Conservation (phyloP, 2,888 invertebrate genomes). For the Cataglyphis cursor region DNA sequence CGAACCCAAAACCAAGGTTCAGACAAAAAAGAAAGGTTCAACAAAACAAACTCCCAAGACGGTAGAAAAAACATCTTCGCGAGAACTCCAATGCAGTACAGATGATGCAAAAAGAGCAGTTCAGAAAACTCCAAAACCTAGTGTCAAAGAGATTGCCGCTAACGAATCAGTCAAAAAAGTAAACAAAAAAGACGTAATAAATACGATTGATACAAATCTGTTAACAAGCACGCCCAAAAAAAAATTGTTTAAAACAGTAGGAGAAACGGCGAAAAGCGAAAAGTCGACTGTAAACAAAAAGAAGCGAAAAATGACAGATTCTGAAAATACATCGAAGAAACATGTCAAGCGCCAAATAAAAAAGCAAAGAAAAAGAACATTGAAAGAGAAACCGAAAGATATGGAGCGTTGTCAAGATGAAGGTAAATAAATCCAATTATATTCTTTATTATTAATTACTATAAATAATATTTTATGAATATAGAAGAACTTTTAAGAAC, state of each 20-base stretch:
- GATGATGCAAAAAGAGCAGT: background rate
- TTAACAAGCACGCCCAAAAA: slow-evolving; percentile 16
- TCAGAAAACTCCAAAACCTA: background rate
- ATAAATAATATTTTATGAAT: background rate
- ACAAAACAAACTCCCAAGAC: background rate
- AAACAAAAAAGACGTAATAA: background rate
- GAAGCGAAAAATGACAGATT: background rate
- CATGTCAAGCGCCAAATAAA: background rate
- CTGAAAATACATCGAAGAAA: slow-evolving; percentile 8
- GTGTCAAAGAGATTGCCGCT: background rate
- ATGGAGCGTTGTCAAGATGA: background rate
- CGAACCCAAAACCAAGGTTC: background rate
- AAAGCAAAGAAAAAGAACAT: background rate
- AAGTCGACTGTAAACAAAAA: background rate
- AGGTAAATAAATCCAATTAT: slow-evolving; percentile 1
- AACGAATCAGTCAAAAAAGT: background rate
- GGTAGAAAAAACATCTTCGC: background rate
- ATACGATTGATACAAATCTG: background rate
- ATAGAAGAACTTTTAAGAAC: background rate
- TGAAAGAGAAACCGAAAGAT: background rate
- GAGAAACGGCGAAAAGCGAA: background rate
- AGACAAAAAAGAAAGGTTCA: background rate
- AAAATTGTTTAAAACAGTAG: background rate
- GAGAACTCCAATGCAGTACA: background rate
- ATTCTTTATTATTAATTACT: background rate